Evolutionary conservation across 2,113 vertebrate species (phyloP).

Genomic region (Gulo gulo): DNA sequence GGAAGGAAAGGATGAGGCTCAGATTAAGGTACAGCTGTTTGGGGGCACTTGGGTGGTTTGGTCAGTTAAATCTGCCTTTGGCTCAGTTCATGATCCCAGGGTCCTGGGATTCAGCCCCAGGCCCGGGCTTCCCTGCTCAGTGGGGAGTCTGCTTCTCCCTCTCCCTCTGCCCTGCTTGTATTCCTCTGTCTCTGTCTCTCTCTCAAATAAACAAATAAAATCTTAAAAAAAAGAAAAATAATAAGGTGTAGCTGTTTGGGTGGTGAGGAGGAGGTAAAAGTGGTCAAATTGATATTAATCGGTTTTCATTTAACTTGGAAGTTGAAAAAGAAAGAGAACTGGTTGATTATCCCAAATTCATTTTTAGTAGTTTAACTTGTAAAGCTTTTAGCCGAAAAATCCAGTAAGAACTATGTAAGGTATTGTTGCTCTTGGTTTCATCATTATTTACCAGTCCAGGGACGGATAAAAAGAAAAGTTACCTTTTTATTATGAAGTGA

Average conservation of each 20-base stretch:
- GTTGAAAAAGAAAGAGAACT: neutral
- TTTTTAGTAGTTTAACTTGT: neutral
- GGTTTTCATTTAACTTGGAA: neutral
- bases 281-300: neutral
- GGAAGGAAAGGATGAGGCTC: neutral
- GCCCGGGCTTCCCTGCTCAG: neutral
- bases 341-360: neutral
- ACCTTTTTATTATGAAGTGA: neutral
- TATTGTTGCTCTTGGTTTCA: neutral
- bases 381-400: neutral
- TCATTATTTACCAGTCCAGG: neutral
- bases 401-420: neutral
- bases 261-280: neutral
- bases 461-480: neutral
- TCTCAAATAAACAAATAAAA: neutral
- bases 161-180: neutral
- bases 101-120: neutral
- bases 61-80: no score
- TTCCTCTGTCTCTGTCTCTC: neutral
- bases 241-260: neutral
- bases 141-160: neutral
- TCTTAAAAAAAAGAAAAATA: neutral
- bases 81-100: no score
- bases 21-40: neutral
- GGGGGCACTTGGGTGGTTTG: no score